Conservation (phyloP, 2,888 invertebrate genomes). For the Sipunculus nudus region DNA sequence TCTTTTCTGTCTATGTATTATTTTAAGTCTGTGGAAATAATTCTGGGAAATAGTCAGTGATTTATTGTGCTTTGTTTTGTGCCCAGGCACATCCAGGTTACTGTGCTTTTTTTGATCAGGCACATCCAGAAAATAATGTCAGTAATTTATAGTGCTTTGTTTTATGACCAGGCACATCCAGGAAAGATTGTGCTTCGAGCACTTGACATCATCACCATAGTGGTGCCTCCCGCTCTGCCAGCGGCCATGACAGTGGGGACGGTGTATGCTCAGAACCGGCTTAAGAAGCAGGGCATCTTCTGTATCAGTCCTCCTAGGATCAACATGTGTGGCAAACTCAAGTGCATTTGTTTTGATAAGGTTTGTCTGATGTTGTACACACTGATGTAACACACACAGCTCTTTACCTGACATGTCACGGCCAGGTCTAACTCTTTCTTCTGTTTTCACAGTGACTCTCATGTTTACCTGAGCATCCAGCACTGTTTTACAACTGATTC, state of each 20-base stretch:
- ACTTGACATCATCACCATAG: conserved; percentile 92
- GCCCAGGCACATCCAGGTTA: too few relatives aligned
- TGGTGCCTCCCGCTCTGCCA: conserved; percentile 93
- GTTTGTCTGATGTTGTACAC: conserved; percentile 66
- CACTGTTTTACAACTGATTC: too few relatives aligned
- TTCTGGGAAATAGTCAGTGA: too few relatives aligned
- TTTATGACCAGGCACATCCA: background rate
- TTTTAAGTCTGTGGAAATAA: too few relatives aligned
- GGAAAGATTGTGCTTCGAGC: conserved; percentile 75
- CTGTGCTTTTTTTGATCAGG: too few relatives aligned
- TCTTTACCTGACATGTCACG: background rate
- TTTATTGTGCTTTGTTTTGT: too few relatives aligned
- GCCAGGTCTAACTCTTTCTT: background rate
- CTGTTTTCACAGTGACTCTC: background rate
- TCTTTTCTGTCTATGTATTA: too few relatives aligned
- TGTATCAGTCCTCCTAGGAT: conserved; percentile 94
- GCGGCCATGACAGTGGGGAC: conserved; percentile 97
- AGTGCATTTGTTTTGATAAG: conserved; percentile 86
- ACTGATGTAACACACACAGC: too few relatives aligned
- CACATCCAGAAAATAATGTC: too few relatives aligned
- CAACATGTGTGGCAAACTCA: conserved; percentile 80
- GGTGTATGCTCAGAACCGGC: conserved; percentile 85
- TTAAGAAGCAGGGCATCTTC: conserved; percentile 81
- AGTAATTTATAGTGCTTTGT: too few relatives aligned
- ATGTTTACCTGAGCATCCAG: too few relatives aligned